Conservation (phyloP, 2,113 vertebrate genomes). For the Peucedramus taeniatus region DNA sequence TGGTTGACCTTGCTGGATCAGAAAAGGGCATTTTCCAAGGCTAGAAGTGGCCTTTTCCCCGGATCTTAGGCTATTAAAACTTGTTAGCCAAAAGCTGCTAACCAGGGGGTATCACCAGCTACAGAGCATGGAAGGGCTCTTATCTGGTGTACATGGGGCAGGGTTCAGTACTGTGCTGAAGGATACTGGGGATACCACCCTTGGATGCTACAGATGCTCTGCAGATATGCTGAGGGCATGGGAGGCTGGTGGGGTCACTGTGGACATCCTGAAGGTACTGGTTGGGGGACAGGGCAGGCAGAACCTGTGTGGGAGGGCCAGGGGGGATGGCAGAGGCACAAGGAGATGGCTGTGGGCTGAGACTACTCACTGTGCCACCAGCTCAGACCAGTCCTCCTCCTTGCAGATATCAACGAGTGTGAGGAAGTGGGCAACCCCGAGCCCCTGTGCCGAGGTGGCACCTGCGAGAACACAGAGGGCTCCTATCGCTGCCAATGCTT, state of each 20-base stretch:
- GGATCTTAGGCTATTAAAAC: background rate
- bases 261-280: background rate
- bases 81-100: background rate
- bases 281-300: background rate
- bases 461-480: constrained; percentile 88
- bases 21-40: background rate
- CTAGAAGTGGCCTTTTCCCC: background rate
- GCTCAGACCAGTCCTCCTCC: background rate
- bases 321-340: background rate
- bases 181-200: background rate
- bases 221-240: background rate
- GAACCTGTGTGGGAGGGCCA: background rate
- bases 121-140: background rate
- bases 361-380: background rate
- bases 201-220: background rate
- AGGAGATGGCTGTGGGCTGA: background rate
- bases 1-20: background rate
- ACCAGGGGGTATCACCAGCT: background rate
- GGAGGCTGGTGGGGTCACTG: background rate
- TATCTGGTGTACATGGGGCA: background rate
- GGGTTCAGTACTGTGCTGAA: background rate
- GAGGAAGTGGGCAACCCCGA: constrained; percentile 84
- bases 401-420: constrained; percentile 90
- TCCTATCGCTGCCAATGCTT: constrained; percentile 89
- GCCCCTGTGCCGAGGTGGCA: constrained; percentile 81